Conservation (phyloP, 2,113 vertebrate genomes). For the Zosterops pallidus region DNA sequence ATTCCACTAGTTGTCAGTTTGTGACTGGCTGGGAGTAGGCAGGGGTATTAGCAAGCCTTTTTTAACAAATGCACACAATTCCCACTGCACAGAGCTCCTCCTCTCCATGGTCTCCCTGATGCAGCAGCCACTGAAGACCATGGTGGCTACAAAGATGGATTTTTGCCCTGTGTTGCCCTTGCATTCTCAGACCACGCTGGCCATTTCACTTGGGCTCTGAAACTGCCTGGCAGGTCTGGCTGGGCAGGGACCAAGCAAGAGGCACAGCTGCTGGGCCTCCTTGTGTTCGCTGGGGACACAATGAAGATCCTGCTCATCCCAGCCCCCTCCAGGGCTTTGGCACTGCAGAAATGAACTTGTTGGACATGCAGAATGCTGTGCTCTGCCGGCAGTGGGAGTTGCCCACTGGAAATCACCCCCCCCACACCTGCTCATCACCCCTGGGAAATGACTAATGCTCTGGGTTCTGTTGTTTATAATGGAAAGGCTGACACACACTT, state of each 20-base stretch:
- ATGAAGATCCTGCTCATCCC: background rate
- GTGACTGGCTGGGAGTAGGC: background rate
- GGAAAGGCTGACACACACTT: conserved; percentile 44
- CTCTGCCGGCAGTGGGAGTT: background rate
- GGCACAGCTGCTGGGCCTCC: background rate
- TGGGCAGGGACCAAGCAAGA: background rate
- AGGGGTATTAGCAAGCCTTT: background rate
- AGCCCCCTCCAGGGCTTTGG: background rate
- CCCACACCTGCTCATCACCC: background rate
- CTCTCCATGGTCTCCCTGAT: background rate
- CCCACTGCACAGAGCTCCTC: background rate
- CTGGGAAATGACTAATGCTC: background rate
- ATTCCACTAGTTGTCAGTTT: background rate
- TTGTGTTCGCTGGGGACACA: background rate
- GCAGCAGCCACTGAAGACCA: background rate
- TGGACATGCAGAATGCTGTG: background rate
- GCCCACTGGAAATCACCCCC: background rate
- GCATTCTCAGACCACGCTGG: background rate
- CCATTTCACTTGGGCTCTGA: background rate
- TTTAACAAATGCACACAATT: background rate
- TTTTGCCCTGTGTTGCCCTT: background rate
- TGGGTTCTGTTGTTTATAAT: background rate
- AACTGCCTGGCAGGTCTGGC: background rate
- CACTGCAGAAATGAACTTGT: background rate
- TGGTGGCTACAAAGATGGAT: background rate